Base-by-base conservation (phyloP, 2,797 vertebrate genomes). In the Hephaestus fuliginosus region DNA sequence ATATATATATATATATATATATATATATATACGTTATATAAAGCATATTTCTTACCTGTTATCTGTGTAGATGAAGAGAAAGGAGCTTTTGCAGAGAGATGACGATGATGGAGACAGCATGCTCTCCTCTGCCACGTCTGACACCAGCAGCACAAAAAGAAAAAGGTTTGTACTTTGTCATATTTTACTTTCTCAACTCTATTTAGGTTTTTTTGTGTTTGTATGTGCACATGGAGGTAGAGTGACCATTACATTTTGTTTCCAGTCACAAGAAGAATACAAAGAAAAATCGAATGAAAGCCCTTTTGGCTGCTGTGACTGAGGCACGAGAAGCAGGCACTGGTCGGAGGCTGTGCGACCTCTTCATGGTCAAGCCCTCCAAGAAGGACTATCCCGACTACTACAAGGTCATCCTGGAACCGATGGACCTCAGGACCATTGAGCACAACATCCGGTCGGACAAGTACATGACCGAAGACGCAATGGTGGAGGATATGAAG, bases 371-470 rank as follows among this genome's bases (percentile, higher is more conserved):
- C 80, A 99, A 99, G 76, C 98, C 98, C 53, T 99, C 98, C 22
- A 99, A 99, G 94, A 99, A 99, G 90, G 98, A 99, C 92, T 99
- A 99, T 83, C 97, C 98, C 1, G 97, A 99, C 93, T 99, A 99
- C 87, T 99, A 99, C 89, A 99, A 99, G 94, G 97, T 99, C 73
- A 99, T 99, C 88, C 93, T 99, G 91, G 98, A 99, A 86, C 98
- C 98, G 17, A 97, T 99, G 97, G 98, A 99, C 93, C 93, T 99
- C 89, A 97, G 97, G 92, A 99, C 96, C 86, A 96, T 99, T 30
- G 98, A 99, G 63, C 96, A 98, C 94, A 99, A 97, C 94, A 98
- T 99, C 89, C 97, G 98, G 70, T 96, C 96, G 2, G 98, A 99
- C 86, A 98, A 98, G 90, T 99, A 99, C 15, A 55, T 85, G 65